Evolutionary conservation across 1,140 invertebrate species (phyloP), one percentile per base, ranked within the genome.

Genomic region (Uloborus diversus): DNA sequence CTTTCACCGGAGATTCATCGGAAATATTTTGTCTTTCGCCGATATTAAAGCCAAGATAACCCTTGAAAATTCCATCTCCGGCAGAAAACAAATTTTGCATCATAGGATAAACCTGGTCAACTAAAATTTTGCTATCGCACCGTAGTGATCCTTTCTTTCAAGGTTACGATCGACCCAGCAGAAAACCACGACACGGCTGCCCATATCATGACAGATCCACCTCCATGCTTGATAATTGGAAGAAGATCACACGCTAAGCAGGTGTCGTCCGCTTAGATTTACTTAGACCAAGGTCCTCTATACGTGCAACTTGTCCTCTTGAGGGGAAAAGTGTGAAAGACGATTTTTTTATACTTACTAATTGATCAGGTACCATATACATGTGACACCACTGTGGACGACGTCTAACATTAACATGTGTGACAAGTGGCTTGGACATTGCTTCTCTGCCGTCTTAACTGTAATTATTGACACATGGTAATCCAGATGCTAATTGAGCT

Each of bases 31-130:
- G 49, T 51, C n/a, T 20, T 20, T 5, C 49, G 13, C 13, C 49
- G 20, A n/a, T 5, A 51, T 11, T 51, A 51, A 20, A 4, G 20
- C 4, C 49, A 51, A n/a, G 13, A 51, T 51, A 5, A 7, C 20
- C n/a, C 49, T 51, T n/a, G 49, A 51, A 51, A 20, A 51, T 51
- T 51, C 20, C 49, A 51, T 51, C 7, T 51, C 49, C 49, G 13
- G n/a, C 57, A 61, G 57, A 27, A 32, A 14, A 27, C 57, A 61
- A 61, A 61, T 5, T 61, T 61, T 61, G 7, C 57, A 61, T 32
- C 57, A 61, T 32, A 28, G 57, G 14, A 61, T 28, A n/a, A 5
- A 61, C 11, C 25, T 61, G 27, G 30, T 61, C 57, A 61, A 27
- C 57, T 11, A 61, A 32, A 61, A 61, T 20, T 28, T 5, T 5